Conservation (phyloP, 2,113 vertebrate species). For the rat (Rattus norvegicus) region GRCr8 NC_086023.1:151548001-151548500, state of each 20-base stretch:
- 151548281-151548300: not conserved
- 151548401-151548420: not conserved
- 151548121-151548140: not conserved
- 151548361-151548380: not conserved
- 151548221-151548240: not conserved
- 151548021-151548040: not conserved
- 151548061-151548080: not conserved
- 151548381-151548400: not conserved
- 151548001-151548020: not conserved
- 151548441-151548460: not conserved
- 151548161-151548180: not conserved
- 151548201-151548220: not conserved
- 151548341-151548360: no score
- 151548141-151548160: not conserved
- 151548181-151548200: not conserved
- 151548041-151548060: not conserved
- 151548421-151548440: not conserved
- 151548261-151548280: not conserved
- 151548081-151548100: not conserved
- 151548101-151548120: not conserved
- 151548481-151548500: not conserved
- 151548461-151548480: not conserved
- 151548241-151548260: not conserved
- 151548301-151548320: no score
- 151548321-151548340: not conserved